Evolutionary conservation across 2,888 invertebrate species (phyloP), one percentile per base, ranked within the genome.

Genomic region (Drosophila imparisetae): DNA sequence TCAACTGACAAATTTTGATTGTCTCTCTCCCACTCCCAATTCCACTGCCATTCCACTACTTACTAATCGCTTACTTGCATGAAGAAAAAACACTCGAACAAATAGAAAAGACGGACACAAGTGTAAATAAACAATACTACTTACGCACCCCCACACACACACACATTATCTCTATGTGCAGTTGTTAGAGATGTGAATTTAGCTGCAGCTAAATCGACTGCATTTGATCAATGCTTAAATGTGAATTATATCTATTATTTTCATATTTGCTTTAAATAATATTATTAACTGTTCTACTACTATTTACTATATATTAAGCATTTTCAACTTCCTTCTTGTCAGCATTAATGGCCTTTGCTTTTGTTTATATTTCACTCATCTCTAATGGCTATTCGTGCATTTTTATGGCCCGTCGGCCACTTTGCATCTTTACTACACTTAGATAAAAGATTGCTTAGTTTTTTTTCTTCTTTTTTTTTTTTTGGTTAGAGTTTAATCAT

Each of bases 1-100:
- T 84, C 80, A 85, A 87, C 75, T 85, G 85, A 86, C 82, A 86
- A 89, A 86, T 89, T 85, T 85, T 82, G 75, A 87, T 86, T 89
- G 87, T 78, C 70, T 78, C 48, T 65, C 50, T 68, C 67, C 48
- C 49, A 36, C 49, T 40, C 53, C 11, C 45, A 15, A 18, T 21
- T 18, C 27, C 30, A 27, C 55, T 30, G 49, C 18, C 65, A 54
- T 34, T 42, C 66, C 27, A 49, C 60, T n/a, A 40, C 55, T 49
- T 40, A 76, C 78, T 86, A 89, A 89, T 86, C 86, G 81, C 87
- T 83, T 81, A 77, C 77, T 89, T 84, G 45, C 8, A 45, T 8
- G 24, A 24, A 81, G 83, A 84, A 86, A 79, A 60, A 42, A 74
- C 62, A 69, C 58, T 54, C 66, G 58, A 72, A 66, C 52, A 54